Evolutionary conservation across 1,140 invertebrate genomes (phyloP).

Genomic region (Drosophila nannoptera): DNA sequence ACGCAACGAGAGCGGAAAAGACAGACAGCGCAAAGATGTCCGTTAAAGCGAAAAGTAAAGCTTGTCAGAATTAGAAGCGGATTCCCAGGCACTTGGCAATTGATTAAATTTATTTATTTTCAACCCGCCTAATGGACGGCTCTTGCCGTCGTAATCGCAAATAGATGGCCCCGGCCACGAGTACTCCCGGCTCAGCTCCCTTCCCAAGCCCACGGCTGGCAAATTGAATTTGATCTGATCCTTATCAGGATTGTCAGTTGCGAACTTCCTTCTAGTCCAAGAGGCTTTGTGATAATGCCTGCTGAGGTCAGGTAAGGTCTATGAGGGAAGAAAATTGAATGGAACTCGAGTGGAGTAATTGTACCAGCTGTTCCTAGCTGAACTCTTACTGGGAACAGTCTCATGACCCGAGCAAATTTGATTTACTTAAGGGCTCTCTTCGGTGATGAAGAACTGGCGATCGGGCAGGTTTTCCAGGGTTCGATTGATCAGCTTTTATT

Average conservation of each 20-base stretch:
- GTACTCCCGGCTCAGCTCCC: background rate
- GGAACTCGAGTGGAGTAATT: too few species aligned
- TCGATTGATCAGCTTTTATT: background rate
- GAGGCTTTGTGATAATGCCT: too few species aligned
- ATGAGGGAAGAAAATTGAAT: too few species aligned
- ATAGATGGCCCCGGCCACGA: background rate
- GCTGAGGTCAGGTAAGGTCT: too few species aligned
- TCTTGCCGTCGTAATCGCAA: constrained; percentile 8
- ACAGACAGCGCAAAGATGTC: background rate
- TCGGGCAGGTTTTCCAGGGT: too few species aligned
- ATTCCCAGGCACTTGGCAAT: constrained; percentile 15
- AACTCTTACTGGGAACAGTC: too few species aligned
- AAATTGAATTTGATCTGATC: constrained; percentile 19
- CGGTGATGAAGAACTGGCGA: too few species aligned
- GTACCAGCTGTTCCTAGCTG: background rate
- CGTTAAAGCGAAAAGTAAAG: constrained; percentile 16
- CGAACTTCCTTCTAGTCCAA: background rate
- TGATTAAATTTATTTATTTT: constrained; percentile 31
- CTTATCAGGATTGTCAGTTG: constrained; percentile 7
- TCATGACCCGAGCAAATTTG: background rate
- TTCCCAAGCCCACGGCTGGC: background rate
- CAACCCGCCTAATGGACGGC: background rate
- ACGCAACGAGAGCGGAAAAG: background rate
- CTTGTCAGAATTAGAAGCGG: constrained; percentile 13
- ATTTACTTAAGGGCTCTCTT: background rate